phyloP scores from a whole-genome alignment of 2,797 vertebrate species.

The Chrosomus eos region DNA sequence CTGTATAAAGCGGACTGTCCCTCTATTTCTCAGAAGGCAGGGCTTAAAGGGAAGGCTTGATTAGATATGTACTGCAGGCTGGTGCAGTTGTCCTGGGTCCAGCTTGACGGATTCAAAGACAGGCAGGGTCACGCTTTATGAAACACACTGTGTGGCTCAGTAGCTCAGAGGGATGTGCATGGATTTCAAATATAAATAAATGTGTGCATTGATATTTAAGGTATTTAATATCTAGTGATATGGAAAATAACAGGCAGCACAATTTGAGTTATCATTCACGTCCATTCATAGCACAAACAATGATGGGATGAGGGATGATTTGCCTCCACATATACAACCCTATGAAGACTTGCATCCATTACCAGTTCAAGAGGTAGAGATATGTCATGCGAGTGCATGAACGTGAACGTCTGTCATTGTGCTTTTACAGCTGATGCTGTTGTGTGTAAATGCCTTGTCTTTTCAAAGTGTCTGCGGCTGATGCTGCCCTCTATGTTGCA shows the following conservation, averaged over 20 bases:
- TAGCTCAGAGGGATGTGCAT: neutral
- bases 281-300: neutral
- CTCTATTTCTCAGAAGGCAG: slow-evolving; percentile 41
- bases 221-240: neutral
- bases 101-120: slow-evolving; percentile 33
- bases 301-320: neutral
- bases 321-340: neutral
- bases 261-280: neutral
- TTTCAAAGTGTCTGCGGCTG: slow-evolving; percentile 41
- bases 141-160: slow-evolving; percentile 19
- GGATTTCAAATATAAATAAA: slow-evolving; percentile 21
- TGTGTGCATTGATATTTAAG: neutral
- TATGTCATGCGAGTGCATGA: slow-evolving; percentile 36
- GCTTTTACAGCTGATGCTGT: slow-evolving; percentile 6
- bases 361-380: slow-evolving; percentile 53
- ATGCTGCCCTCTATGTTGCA: neutral
- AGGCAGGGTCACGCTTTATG: slow-evolving; percentile 33
- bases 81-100: slow-evolving; percentile 44
- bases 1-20: slow-evolving; percentile 25
- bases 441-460: slow-evolving; percentile 6
- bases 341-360: neutral
- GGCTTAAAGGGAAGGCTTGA: slow-evolving; percentile 50
- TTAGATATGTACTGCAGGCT: slow-evolving; percentile 49
- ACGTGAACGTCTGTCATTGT: slow-evolving; percentile 8
- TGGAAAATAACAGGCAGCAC: slow-evolving; percentile 5